phyloP scores from a whole-genome alignment of 2,888 invertebrate genomes.

The Drosophila nr. perissopoda region DNA sequence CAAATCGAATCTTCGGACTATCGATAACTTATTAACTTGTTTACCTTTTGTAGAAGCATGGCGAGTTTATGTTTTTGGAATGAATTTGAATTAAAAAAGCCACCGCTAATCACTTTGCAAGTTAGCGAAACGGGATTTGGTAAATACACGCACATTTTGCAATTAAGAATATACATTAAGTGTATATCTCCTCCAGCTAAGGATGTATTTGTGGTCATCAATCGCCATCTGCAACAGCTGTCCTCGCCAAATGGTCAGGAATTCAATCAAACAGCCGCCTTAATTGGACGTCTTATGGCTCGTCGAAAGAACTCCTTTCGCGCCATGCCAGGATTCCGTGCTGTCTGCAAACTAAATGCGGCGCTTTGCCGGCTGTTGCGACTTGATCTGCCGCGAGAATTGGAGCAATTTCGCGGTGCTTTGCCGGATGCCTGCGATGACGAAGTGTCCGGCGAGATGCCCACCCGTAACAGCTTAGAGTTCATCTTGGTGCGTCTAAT shows the following conservation, averaged over 20 bases:
- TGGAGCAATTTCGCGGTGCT: slow-evolving; percentile 75
- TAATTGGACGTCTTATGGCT: slow-evolving; percentile 82
- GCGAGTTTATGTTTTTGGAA: slow-evolving; percentile 77
- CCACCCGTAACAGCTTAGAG: slow-evolving; percentile 77
- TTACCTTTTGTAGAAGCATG: slow-evolving; percentile 58
- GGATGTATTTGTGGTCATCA: slow-evolving; percentile 59
- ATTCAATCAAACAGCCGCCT: slow-evolving; percentile 78
- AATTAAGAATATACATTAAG: neutral
- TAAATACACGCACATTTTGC: slow-evolving; percentile 37
- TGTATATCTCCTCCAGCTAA: slow-evolving; percentile 52
- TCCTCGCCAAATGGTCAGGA: slow-evolving; percentile 47
- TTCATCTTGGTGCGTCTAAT: slow-evolving; percentile 78
- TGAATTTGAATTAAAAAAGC: slow-evolving; percentile 80
- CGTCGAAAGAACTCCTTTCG: slow-evolving; percentile 83
- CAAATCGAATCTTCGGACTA: neutral
- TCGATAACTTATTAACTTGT: slow-evolving; percentile 17
- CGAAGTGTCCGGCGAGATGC: slow-evolving; percentile 63
- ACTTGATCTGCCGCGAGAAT: slow-evolving; percentile 73
- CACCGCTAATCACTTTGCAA: slow-evolving; percentile 77
- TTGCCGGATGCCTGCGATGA: slow-evolving; percentile 75
- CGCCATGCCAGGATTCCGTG: slow-evolving; percentile 80
- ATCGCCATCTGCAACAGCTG: slow-evolving; percentile 59
- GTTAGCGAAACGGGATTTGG: slow-evolving; percentile 67
- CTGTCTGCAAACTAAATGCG: slow-evolving; percentile 80
- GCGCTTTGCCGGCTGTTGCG: slow-evolving; percentile 81